Evolutionary conservation across 2,797 vertebrate species (phyloP).

Genomic region (Antennarius maculatus): DNA sequence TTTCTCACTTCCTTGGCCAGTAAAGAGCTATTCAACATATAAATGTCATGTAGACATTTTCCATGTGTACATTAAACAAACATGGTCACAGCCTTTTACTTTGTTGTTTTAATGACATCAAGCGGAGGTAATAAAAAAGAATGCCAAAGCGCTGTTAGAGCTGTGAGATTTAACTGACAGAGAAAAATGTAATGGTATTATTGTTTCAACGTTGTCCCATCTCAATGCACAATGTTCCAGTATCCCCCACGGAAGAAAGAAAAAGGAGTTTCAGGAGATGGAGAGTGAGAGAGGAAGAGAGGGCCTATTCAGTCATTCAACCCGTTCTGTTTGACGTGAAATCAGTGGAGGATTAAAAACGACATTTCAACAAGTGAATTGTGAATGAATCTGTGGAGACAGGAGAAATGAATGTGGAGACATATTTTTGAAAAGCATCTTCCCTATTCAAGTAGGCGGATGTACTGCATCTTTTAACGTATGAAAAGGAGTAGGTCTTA

Average conservation of each 20-base stretch:
- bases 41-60: no score
- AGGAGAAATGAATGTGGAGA: constrained; percentile 46
- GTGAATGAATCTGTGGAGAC: constrained; percentile 54
- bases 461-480: no score
- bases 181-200: constrained; percentile 24
- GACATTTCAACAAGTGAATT: constrained; percentile 64
- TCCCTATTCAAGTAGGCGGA: no score
- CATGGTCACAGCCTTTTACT: no score
- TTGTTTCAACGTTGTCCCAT: constrained; percentile 13
- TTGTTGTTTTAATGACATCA: background rate
- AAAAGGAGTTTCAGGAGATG: constrained; percentile 1
- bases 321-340: constrained; percentile 52
- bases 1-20: no score
- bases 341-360: constrained; percentile 60
- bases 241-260: constrained; percentile 5
- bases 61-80: no score
- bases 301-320: constrained; percentile 58
- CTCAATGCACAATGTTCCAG: constrained; percentile 5
- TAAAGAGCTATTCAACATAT: no score
- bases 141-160: constrained; percentile 22
- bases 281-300: constrained; percentile 23
- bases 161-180: background rate
- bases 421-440: constrained; percentile 53
- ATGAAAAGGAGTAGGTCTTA: background rate
- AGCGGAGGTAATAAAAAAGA: constrained; percentile 24